phyloP scores from a whole-genome alignment of 2,113 vertebrate genomes.

The Poeciliopsis turrubarensis region DNA sequence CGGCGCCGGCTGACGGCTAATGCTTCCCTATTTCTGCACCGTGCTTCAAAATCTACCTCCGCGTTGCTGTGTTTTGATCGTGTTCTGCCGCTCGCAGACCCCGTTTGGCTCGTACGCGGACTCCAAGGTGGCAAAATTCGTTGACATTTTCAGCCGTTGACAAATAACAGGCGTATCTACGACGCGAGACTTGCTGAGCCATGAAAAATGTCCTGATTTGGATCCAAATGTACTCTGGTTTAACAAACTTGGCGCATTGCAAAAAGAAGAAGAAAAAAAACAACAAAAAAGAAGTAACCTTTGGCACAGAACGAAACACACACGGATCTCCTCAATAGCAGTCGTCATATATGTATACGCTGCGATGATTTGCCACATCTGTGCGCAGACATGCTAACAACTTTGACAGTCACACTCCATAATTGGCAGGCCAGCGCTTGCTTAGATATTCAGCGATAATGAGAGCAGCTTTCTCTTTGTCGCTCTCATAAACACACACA shows the following conservation, averaged over 20 bases:
- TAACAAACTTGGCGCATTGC: conserved; percentile 3
- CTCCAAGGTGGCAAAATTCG: conserved; percentile 10
- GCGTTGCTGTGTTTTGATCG: conserved; percentile 50
- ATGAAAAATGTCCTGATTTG: conserved; percentile 3
- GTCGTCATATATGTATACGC: conserved; percentile 12
- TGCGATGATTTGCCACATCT: conserved; percentile 62
- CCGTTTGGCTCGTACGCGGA: conserved; percentile 20
- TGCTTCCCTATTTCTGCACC: conserved; percentile 65
- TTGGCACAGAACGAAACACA: conserved; percentile 32
- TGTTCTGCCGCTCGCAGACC: conserved; percentile 18
- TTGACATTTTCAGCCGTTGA: conserved; percentile 35
- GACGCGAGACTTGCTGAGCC: conserved; percentile 8
- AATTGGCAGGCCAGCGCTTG: conserved; percentile 56
- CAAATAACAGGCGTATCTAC: not conserved
- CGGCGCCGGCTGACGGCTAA: conserved; percentile 64
- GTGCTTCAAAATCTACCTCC: conserved; percentile 60
- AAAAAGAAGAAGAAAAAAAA: not conserved
- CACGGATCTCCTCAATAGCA: conserved; percentile 19
- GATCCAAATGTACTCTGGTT: conserved; percentile 28
- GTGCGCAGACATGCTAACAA: conserved; percentile 57
- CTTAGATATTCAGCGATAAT: conserved; percentile 76
- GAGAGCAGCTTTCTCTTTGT: conserved; percentile 36
- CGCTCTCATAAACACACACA: conserved; percentile 1
- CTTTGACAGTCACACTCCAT: conserved; percentile 69
- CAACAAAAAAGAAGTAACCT: conserved; percentile 8